Evolutionary conservation across 1,140 invertebrate species (phyloP), one percentile per base, ranked within the genome.

Genomic region (Drosophila asahinai): DNA sequence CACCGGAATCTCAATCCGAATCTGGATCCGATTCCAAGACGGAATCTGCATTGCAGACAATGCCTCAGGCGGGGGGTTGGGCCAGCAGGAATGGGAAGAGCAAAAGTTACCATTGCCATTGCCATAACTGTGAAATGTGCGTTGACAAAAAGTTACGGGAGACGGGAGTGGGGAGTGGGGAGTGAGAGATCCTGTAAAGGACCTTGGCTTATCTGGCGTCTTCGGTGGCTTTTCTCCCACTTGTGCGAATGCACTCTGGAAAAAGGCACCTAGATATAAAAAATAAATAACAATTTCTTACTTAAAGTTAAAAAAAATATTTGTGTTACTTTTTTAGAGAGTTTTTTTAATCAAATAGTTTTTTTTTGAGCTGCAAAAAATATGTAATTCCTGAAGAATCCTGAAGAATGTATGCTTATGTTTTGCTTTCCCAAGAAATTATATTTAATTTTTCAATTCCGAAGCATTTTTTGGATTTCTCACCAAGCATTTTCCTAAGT

Each of bases 121-220:
- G 84, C 71, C 76, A 90, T 90, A 90, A 90, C 79, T 86, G 86
- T 86, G 79, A 90, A 89, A 90, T 90, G 86, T 75, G 81, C 81
- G 86, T 84, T 89, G 86, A 90, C 86, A 86, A 81, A 89, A 89
- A 91, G 74, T 81, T 90, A 43, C 19, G 36, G 36, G 36, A 54
- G 59, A 47, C 17, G 19, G 22, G 33, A 33, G 17, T n/a, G 48
- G 11, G n/a, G 3, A 42, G 9, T 12, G 51, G 22, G 12, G 17
- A 6, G 42, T 19, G 51, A 17, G 43, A 25, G 60, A 19, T 45
- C 22, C 47, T 45, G 33, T 48, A 70, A 51, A 73, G 71, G 71
- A 74, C 71, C 71, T 74, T 73, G 73, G 80, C 78, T 89, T 89
- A 83, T 86, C 80, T 72, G 54, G 47, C 51, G 74, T 72, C 52